These are phyloP conservation scores for Sarcophilus harrisii DNA, from an alignment of 2,797 vertebrate species.

Conservation along the genomic window DNA sequence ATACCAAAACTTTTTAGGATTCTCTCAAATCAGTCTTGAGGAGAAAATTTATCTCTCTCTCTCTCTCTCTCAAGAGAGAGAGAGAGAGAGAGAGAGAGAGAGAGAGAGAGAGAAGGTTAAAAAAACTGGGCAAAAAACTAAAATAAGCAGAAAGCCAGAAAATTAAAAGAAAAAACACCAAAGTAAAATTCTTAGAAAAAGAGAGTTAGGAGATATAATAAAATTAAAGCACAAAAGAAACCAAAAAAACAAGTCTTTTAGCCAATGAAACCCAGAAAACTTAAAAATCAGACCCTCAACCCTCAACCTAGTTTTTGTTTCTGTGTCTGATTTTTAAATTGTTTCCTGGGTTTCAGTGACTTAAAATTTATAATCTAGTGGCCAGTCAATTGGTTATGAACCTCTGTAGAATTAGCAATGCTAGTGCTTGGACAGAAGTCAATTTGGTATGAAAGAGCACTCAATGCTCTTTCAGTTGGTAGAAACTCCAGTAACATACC, in stretches of 20 bases:
- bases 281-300: too few relatives aligned
- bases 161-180: not conserved
- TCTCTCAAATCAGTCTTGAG: not conserved
- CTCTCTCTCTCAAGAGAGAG: not conserved
- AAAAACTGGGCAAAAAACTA: not conserved
- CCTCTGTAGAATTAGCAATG: not conserved
- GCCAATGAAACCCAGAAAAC: too few relatives aligned
- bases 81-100: too few relatives aligned
- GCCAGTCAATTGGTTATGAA: not conserved
- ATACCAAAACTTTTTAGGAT: not conserved
- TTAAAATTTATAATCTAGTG: not conserved
- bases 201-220: not conserved
- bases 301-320: too few relatives aligned
- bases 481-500: not conserved
- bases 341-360: not conserved
- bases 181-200: not conserved
- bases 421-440: not conserved
- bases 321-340: not conserved
- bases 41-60: not conserved
- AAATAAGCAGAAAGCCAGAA: not conserved
- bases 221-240: not conserved
- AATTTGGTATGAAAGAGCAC: not conserved
- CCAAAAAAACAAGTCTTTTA: not conserved
- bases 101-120: too few relatives aligned
- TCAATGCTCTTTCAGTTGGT: not conserved